A percentile compares a stretch with the other conserved stretches of the same genome.
Evolutionary conservation across 2,888 invertebrate species (phyloP).

Genomic region (Catocala fraxini): DNA sequence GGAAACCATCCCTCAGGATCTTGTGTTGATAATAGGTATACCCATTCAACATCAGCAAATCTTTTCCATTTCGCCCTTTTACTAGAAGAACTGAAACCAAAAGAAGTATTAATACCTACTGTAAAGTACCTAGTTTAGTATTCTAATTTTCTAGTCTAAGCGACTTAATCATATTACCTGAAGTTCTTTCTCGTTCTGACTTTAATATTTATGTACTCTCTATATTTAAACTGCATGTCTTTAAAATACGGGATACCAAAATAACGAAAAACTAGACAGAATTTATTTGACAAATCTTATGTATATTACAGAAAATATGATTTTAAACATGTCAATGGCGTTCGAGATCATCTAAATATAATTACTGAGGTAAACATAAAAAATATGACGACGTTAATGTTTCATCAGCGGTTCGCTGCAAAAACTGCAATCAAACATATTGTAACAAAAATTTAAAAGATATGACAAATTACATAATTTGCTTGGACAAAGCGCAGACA

Average conservation of each 20-base stretch:
- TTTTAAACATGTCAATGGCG: too few relatives aligned
- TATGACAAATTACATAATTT: too few relatives aligned
- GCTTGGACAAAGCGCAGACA: too few relatives aligned
- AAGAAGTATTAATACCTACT: constrained; percentile 39
- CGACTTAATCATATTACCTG: constrained; percentile 13
- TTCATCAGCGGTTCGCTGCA: too few relatives aligned
- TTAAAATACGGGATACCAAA: not conserved
- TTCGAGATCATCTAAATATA: too few relatives aligned
- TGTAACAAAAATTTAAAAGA: too few relatives aligned
- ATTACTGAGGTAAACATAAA: too few relatives aligned
- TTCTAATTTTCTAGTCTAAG: constrained; percentile 8
- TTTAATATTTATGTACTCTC: not conserved
- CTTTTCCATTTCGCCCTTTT: constrained; percentile 79
- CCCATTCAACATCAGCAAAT: constrained; percentile 78
- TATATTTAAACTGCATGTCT: not conserved
- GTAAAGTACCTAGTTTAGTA: not conserved
- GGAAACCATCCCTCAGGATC: constrained; percentile 74
- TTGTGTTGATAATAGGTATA: constrained; percentile 84
- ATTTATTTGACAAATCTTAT: too few relatives aligned
- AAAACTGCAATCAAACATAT: too few relatives aligned
- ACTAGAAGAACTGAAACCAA: constrained; percentile 77
- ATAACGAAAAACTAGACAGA: not conserved
- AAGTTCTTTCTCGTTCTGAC: not conserved
- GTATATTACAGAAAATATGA: too few relatives aligned
- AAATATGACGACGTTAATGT: too few relatives aligned